Conservation (phyloP, 2,888 invertebrate species). For the Rotaria macrura region DNA sequence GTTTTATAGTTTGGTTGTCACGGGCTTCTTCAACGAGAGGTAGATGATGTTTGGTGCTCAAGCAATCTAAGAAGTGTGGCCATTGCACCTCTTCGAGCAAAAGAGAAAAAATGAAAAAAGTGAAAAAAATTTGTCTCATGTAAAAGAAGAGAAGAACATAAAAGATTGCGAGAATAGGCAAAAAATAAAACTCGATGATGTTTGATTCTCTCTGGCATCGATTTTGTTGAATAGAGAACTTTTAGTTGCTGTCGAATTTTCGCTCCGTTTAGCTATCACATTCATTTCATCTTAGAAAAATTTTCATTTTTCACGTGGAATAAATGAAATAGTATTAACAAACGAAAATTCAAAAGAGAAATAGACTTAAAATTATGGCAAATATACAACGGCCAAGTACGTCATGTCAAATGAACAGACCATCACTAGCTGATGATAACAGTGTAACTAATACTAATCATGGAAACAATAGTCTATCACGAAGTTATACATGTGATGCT, state of each 20-base stretch:
- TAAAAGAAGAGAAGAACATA: neutral
- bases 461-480: neutral
- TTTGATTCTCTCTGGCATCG: neutral
- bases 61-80: neutral
- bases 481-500: neutral
- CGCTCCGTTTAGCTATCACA: neutral
- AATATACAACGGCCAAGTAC: slow-evolving; percentile 10
- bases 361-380: neutral
- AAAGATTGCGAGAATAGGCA: neutral
- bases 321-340: neutral
- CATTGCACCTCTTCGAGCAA: neutral
- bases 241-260: neutral
- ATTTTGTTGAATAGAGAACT: neutral
- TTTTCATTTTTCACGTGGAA: neutral
- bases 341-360: too few relatives aligned
- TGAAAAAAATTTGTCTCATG: neutral
- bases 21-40: neutral
- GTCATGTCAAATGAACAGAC: neutral
- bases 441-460: neutral
- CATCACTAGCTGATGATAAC: neutral
- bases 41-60: neutral
- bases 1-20: neutral
- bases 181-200: neutral
- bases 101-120: neutral
- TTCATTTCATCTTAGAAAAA: neutral